These are phyloP conservation scores for Drosophila persimilis DNA, from an alignment of 1,140 invertebrate species.

Conservation along the genomic window DNA sequence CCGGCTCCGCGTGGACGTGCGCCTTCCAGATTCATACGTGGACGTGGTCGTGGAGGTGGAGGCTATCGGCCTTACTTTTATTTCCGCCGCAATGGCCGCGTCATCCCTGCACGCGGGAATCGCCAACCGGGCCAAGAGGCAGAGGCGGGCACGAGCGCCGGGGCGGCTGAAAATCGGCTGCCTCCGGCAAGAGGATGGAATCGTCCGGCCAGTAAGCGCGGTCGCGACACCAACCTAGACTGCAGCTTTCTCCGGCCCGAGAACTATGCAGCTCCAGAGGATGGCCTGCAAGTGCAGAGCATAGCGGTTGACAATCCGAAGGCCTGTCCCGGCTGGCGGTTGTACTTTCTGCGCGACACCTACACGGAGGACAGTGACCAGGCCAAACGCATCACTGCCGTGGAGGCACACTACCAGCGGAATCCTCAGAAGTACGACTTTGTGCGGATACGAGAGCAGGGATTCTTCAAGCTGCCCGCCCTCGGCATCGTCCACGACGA, in stretches of 20 bases:
- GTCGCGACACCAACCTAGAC: slow-evolving; percentile 16
- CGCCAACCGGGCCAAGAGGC: slow-evolving; percentile 7
- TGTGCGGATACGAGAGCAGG: slow-evolving; percentile 83
- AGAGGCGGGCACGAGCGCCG: neutral
- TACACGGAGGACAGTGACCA: slow-evolving; percentile 82
- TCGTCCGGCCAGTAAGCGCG: slow-evolving; percentile 2
- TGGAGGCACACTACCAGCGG: slow-evolving; percentile 79
- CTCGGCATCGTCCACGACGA: slow-evolving; percentile 84
- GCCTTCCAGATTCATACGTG: slow-evolving; percentile 59
- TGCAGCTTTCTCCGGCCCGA: slow-evolving; percentile 62
- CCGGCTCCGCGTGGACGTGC: slow-evolving; percentile 32
- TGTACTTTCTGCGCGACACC: slow-evolving; percentile 86
- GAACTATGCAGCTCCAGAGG: slow-evolving; percentile 70
- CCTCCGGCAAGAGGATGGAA: slow-evolving; percentile 56
- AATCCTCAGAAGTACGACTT: slow-evolving; percentile 78
- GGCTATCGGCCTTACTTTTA: slow-evolving; percentile 72
- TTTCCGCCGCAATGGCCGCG: slow-evolving; percentile 73
- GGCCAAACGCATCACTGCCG: slow-evolving; percentile 82
- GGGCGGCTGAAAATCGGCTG: slow-evolving; percentile 5
- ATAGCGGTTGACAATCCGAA: slow-evolving; percentile 55
- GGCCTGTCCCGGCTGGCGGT: slow-evolving; percentile 86
- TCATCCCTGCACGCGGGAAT: slow-evolving; percentile 65
- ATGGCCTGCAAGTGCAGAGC: slow-evolving; percentile 52
- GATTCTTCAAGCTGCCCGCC: slow-evolving; percentile 83
- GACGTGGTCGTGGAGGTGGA: slow-evolving; percentile 58